Evolutionary conservation across 92 coral and sea anemone genomes (phyloP).

Genomic region (Meandrina meandrites): DNA sequence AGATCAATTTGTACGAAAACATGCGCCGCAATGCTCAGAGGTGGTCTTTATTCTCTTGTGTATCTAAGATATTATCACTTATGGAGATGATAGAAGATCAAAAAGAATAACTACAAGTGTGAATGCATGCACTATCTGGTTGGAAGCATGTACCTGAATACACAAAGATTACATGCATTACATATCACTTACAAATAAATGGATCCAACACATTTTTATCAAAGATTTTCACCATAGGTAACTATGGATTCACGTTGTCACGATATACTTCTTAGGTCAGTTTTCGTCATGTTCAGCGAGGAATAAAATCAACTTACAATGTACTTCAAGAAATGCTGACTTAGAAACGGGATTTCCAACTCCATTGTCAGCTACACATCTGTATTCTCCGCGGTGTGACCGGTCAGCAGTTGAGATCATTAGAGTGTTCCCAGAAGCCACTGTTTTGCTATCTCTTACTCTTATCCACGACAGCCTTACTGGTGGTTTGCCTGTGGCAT

Average conservation of each 20-base stretch:
- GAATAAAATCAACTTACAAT: slow-evolving; percentile 55
- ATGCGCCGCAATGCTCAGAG: neutral
- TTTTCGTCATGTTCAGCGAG: neutral
- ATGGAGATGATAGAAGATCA: no score
- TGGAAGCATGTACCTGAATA: neutral
- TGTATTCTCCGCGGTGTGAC: slow-evolving; percentile 60
- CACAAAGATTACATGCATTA: neutral
- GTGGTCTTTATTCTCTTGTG: neutral
- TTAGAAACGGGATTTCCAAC: slow-evolving; percentile 54
- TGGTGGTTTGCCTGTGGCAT: slow-evolving; percentile 70
- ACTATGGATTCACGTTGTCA: neutral
- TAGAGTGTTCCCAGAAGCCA: slow-evolving; percentile 28
- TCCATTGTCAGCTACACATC: slow-evolving; percentile 70
- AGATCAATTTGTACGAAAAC: neutral
- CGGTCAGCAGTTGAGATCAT: slow-evolving; percentile 42
- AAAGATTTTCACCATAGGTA: no score
- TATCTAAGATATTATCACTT: no score
- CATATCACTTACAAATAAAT: no score
- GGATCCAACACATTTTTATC: no score
- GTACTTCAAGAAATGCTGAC: slow-evolving; percentile 42
- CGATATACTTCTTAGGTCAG: neutral
- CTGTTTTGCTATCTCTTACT: neutral
- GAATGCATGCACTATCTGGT: neutral
- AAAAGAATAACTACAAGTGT: no score
- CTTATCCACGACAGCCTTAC: slow-evolving; percentile 49